Conservation (phyloP, 2,113 vertebrate genomes). For the Apodemus speciosus region DNA sequence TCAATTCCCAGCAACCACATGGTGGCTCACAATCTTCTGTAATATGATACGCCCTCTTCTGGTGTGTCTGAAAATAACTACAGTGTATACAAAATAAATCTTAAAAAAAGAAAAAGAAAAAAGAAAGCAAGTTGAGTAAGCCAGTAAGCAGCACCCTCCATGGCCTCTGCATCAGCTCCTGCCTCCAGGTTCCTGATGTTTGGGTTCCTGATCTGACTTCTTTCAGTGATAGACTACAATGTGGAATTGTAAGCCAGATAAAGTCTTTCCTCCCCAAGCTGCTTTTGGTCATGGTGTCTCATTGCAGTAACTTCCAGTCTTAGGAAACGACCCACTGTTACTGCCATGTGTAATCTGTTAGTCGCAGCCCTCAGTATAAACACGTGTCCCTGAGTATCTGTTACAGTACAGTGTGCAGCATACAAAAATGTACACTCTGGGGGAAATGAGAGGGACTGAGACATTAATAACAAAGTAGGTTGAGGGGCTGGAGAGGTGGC, state of each 20-base stretch:
- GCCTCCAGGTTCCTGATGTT: background rate
- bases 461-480: background rate
- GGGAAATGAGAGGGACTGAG: background rate
- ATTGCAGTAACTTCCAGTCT: background rate
- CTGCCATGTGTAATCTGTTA: background rate
- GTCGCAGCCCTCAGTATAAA: background rate
- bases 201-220: background rate
- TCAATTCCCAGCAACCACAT: too few species aligned
- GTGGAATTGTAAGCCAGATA: background rate
- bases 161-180: background rate
- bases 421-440: background rate
- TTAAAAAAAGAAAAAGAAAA: too few species aligned
- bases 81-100: too few species aligned
- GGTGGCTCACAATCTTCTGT: too few species aligned
- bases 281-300: background rate
- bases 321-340: background rate
- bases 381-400: background rate
- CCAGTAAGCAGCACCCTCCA: background rate
- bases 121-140: background rate
- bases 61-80: too few species aligned
- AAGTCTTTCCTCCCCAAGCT: background rate
- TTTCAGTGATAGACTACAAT: background rate
- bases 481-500: background rate
- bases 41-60: too few species aligned
- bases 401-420: background rate